Evolutionary conservation across 1,140 invertebrate species (phyloP).

Genomic region (Phthorimaea operculella): DNA sequence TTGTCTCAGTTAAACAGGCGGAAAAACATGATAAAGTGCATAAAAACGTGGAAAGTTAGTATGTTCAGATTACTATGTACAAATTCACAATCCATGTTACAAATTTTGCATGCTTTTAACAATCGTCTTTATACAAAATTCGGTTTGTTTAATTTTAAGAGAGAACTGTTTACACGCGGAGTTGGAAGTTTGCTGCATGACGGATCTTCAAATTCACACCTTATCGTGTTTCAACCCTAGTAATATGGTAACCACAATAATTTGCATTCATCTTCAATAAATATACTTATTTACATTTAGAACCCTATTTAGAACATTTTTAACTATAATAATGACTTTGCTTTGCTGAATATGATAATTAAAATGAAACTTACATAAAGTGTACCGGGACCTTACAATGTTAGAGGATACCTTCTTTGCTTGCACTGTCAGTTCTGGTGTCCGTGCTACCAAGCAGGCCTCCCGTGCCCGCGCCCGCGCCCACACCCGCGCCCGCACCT

Average conservation of each 20-base stretch:
- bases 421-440: slow-evolving; percentile 53
- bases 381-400: slow-evolving; percentile 52
- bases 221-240: slow-evolving; percentile 53
- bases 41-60: slow-evolving; percentile 27
- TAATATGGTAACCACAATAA: slow-evolving; percentile 1
- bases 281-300: slow-evolving; percentile 29
- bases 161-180: no score
- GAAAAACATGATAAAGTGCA: slow-evolving; percentile 56
- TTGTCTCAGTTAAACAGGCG: not conserved
- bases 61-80: slow-evolving; percentile 33
- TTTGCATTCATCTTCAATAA: slow-evolving; percentile 17
- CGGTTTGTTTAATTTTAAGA: no score
- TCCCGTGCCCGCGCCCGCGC: slow-evolving; percentile 55
- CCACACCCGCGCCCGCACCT: slow-evolving; percentile 56
- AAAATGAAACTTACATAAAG: slow-evolving; percentile 59
- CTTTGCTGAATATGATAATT: slow-evolving; percentile 50
- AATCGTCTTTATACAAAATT: no score
- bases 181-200: no score
- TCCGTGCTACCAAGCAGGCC: slow-evolving; percentile 52
- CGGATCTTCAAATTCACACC: slow-evolving; percentile 25
- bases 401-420: slow-evolving; percentile 62
- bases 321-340: slow-evolving; percentile 39
- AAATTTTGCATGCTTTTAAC: slow-evolving; percentile 33
- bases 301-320: slow-evolving; percentile 43
- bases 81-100: slow-evolving; percentile 34